A percentile compares a stretch with the other conserved stretches of the same genome.
Evolutionary conservation across 2,113 vertebrate species (phyloP).

Genomic region (Lepus europaeus): DNA sequence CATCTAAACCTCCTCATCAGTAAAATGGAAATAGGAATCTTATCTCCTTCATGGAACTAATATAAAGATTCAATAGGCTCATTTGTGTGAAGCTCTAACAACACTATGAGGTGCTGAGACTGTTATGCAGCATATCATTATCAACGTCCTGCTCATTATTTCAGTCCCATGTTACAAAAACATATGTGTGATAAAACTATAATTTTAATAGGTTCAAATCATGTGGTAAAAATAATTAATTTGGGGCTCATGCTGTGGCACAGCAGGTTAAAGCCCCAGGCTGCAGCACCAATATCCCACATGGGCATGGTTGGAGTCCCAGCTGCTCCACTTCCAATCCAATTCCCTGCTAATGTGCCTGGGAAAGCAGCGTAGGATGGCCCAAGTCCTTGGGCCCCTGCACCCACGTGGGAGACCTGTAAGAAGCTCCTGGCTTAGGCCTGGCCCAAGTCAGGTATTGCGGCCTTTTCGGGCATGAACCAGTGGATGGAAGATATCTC

Average conservation of each 20-base stretch:
- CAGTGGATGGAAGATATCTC: too few relatives aligned
- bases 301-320: too few relatives aligned
- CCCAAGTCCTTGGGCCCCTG: too few relatives aligned
- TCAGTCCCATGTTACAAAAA: constrained; percentile 22
- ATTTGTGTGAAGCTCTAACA: constrained; percentile 15
- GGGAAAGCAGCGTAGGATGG: too few relatives aligned
- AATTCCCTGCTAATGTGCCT: too few relatives aligned
- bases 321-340: too few relatives aligned
- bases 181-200: constrained; percentile 18
- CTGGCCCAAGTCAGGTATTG: too few relatives aligned
- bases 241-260: background rate
- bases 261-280: too few relatives aligned
- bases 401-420: too few relatives aligned
- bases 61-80: constrained; percentile 7
- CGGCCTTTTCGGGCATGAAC: too few relatives aligned
- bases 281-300: too few relatives aligned
- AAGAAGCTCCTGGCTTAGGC: too few relatives aligned
- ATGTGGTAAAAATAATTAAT: constrained; percentile 42
- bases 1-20: background rate
- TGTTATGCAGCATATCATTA: background rate
- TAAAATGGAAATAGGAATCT: background rate
- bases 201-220: constrained; percentile 12
- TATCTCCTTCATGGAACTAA: background rate
- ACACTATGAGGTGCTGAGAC: background rate
- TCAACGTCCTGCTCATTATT: constrained; percentile 20